Evolutionary conservation across 2,797 vertebrate genomes (phyloP).

Genomic region (Saguinus oedipus): DNA sequence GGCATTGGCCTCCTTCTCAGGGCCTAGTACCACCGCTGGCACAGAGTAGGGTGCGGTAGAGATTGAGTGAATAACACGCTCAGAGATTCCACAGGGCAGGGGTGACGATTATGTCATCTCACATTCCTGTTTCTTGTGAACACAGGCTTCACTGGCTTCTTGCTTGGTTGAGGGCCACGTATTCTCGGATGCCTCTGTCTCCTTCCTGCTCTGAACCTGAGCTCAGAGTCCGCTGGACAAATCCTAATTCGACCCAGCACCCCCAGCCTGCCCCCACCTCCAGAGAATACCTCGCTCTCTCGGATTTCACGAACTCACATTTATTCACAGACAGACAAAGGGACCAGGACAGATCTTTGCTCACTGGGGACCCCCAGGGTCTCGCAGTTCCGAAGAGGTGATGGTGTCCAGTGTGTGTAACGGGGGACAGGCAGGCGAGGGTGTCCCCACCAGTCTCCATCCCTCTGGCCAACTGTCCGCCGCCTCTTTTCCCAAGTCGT

Average conservation of each 20-base stretch:
- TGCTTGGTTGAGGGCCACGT: fast-evolving
- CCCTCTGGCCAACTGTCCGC: neutral
- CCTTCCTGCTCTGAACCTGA: neutral
- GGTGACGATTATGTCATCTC: fast-evolving
- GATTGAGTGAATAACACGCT: fast-evolving
- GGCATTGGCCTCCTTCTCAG: fast-evolving
- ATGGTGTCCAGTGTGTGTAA: slow-evolving; percentile 64
- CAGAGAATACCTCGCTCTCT: slow-evolving; percentile 40
- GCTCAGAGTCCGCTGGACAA: neutral
- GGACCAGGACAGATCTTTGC: slow-evolving; percentile 54
- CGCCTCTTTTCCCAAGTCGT: neutral
- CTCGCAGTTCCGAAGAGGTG: slow-evolving; percentile 47
- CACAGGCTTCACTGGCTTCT: neutral
- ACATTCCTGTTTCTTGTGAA: neutral
- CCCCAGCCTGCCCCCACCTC: neutral
- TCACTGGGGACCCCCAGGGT: slow-evolving; percentile 42
- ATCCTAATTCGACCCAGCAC: neutral
- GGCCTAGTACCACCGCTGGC: fast-evolving
- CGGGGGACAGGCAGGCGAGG: neutral
- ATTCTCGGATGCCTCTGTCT: too few species aligned
- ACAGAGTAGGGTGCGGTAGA: fast-evolving
- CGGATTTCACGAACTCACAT: slow-evolving; percentile 68
- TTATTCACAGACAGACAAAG: slow-evolving; percentile 77
- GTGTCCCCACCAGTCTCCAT: neutral
- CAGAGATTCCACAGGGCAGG: too few species aligned